Base-by-base conservation (phyloP, 2,888 invertebrate species). In the Nymphalis polychloros region DNA sequence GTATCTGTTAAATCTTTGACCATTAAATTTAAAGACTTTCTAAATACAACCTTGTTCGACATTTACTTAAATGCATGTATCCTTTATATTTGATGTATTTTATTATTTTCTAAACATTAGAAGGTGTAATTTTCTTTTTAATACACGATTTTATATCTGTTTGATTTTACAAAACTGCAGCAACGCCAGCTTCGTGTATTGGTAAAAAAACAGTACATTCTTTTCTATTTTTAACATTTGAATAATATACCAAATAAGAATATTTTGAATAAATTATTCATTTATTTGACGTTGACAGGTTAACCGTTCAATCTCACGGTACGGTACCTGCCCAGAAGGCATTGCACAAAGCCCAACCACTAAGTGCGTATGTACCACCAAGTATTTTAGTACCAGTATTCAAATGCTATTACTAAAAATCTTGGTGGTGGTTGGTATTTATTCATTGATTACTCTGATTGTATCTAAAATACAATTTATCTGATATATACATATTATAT, bases 211-310 rank as follows among this genome's bases (percentile, higher is more conserved):
- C n/a, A 55, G 3, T n/a, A n/a, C n/a, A n/a, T n/a, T n/a, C n/a
- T n/a, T n/a, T n/a, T n/a, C n/a, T n/a, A n/a, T n/a, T n/a, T n/a
- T n/a, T n/a, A n/a, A n/a, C n/a, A n/a, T n/a, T n/a, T n/a, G n/a
- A n/a, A n/a, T n/a, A n/a, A n/a, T 16, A 55, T 27, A 31, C 31
- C 3, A 31, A 23, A 23, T 23, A 23, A 23, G 23, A 23, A n/a
- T n/a, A n/a, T n/a, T n/a, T n/a, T n/a, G 1, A 23, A 2, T 23
- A 23, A 23, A 23, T 23, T 23, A 23, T 23, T 31, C 31, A 55
- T 31, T 31, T 31, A 17, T 31, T 17, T 55, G 53, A 55, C 53
- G 17, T 55, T 55, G 53, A 55, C 53, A 55, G 31, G 23, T 23
- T 23, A 23, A 23, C 1, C 23, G 23, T 23, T 23, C 23, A 23